Evolutionary conservation across 2,113 vertebrate genomes (phyloP).

Genomic region (Crotophaga sulcirostris): DNA sequence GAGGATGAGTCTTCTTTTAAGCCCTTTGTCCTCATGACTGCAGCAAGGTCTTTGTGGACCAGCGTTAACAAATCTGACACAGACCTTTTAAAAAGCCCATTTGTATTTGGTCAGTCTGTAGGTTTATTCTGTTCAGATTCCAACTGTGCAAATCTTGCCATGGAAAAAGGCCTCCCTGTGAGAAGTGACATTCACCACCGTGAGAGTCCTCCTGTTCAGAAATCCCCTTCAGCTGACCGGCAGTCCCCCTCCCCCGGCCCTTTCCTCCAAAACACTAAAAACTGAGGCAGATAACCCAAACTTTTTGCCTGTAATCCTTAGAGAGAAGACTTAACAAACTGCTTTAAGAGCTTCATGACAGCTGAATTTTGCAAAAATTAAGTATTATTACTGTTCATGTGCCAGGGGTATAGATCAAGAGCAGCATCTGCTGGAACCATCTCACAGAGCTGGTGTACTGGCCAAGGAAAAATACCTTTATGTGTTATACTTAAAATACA

Average conservation of each 20-base stretch:
- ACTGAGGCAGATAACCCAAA: not conserved
- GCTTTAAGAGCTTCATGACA: not conserved
- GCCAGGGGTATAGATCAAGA: not conserved
- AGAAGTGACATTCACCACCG: not conserved
- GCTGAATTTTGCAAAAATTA: not conserved
- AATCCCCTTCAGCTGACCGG: not conserved
- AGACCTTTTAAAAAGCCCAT: not conserved
- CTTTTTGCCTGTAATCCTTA: not conserved
- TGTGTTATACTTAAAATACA: not conserved
- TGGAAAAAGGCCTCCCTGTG: not conserved
- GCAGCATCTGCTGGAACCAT: not conserved
- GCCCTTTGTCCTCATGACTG: not conserved
- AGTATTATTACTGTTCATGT: not conserved
- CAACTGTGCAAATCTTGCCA: not conserved
- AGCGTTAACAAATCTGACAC: not conserved
- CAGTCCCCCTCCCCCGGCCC: no score
- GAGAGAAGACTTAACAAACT: not conserved
- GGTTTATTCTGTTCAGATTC: slow-evolving; percentile 19
- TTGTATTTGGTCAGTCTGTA: slow-evolving; percentile 20
- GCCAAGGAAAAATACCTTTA: not conserved
- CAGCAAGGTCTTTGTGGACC: slow-evolving; percentile 1
- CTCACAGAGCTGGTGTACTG: not conserved
- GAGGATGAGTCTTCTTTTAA: not conserved
- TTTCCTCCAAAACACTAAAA: not conserved
- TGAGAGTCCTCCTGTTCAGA: not conserved